Conservation (phyloP, 2,113 vertebrate species). For the Misgurnus mizolepis region DNA sequence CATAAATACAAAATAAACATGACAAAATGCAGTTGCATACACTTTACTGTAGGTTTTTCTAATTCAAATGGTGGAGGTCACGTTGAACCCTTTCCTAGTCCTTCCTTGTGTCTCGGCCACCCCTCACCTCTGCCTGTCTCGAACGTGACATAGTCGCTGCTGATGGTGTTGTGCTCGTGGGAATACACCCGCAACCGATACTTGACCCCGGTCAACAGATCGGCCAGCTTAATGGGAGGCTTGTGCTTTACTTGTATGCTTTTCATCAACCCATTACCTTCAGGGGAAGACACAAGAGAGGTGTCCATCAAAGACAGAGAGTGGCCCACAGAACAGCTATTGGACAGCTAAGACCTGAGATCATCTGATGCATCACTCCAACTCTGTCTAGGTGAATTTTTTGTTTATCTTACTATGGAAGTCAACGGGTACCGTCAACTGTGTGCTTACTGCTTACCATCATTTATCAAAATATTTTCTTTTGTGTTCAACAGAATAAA, state of each 20-base stretch:
- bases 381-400: not conserved
- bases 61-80: slow-evolving; percentile 39
- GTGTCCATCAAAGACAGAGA: slow-evolving; percentile 68
- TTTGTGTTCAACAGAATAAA: too few species aligned
- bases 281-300: slow-evolving; percentile 74
- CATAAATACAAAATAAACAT: slow-evolving; percentile 2
- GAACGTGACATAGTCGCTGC: slow-evolving; percentile 87
- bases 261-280: slow-evolving; percentile 91
- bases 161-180: slow-evolving; percentile 84
- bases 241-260: slow-evolving; percentile 81
- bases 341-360: slow-evolving; percentile 11
- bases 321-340: not conserved
- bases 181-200: slow-evolving; percentile 95
- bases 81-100: slow-evolving; percentile 34
- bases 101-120: slow-evolving; percentile 60
- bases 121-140: slow-evolving; percentile 97
- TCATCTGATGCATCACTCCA: slow-evolving; percentile 17
- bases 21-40: not conserved
- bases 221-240: slow-evolving; percentile 83
- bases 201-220: slow-evolving; percentile 88
- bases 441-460: too few species aligned
- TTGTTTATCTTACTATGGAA: not conserved
- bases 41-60: not conserved
- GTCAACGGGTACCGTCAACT: too few species aligned
- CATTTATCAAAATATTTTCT: too few species aligned